A percentile compares a stretch with the other conserved stretches of the same genome.
These are phyloP conservation scores for Neotoxoptera formosana DNA, from an alignment of 1,140 invertebrate species.

Conservation along the genomic window DNA sequence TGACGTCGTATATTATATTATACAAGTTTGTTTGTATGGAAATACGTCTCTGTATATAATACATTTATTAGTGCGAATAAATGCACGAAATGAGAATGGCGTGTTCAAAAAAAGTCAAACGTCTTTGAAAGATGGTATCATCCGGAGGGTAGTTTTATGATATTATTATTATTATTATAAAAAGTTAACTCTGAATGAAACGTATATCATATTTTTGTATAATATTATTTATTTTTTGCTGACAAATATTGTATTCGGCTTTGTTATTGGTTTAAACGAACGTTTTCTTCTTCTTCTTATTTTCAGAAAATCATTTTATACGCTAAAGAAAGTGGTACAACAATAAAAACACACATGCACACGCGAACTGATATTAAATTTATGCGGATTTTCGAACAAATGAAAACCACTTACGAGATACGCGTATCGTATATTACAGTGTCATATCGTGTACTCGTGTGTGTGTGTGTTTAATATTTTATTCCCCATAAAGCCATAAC, in stretches of 20 bases:
- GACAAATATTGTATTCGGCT: slow-evolving; percentile 4
- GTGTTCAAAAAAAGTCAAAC: background rate
- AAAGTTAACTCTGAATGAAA: background rate
- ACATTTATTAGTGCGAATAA: slow-evolving; percentile 28
- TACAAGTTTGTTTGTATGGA: background rate
- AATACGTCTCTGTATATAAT: background rate
- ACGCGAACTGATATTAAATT: background rate
- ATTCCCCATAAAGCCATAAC: background rate
- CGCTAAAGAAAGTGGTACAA: background rate
- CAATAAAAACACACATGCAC: background rate
- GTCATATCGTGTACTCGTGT: background rate
- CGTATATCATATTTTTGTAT: slow-evolving; percentile 27
- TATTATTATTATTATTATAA: slow-evolving; percentile 3
- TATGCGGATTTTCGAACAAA: slow-evolving; percentile 30
- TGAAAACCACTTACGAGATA: slow-evolving; percentile 18
- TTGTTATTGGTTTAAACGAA: slow-evolving; percentile 29
- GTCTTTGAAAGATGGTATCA: background rate
- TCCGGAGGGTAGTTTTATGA: background rate
- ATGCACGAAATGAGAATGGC: background rate
- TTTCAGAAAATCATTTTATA: slow-evolving; percentile 5
- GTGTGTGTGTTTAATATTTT: background rate
- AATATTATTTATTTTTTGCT: background rate
- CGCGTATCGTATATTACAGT: background rate
- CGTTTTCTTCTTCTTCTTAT: background rate
- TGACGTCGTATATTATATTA: background rate